Percentiles rank a stretch among this genome's conserved stretches.
Evolutionary conservation across 2,113 vertebrate genomes (phyloP).

Genomic region (Herpetotheres cachinnans): DNA sequence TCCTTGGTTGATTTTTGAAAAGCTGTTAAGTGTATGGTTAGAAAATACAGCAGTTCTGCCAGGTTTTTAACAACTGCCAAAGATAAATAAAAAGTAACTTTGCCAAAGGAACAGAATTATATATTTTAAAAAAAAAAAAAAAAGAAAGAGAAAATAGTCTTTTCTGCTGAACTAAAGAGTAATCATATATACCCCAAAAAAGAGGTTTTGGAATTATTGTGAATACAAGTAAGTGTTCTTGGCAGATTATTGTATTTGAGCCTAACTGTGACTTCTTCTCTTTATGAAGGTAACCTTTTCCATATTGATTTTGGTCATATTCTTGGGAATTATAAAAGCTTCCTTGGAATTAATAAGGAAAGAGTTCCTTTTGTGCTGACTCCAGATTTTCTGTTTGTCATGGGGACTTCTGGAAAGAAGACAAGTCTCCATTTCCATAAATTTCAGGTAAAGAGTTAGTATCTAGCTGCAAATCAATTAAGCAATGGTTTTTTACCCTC

Average conservation of each 20-base stretch:
- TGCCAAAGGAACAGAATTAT: not conserved
- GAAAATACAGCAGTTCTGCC: not conserved
- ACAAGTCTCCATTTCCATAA: constrained; percentile 92
- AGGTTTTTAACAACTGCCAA: not conserved
- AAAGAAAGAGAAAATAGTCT: not conserved
- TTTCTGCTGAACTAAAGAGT: not conserved
- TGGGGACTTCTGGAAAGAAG: constrained; percentile 95
- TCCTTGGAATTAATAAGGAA: constrained; percentile 97
- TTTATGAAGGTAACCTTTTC: constrained; percentile 90
- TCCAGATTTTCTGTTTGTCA: constrained; percentile 96
- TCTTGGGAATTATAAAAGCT: constrained; percentile 99
- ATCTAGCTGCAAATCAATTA: not conserved
- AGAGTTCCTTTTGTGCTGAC: constrained; percentile 97
- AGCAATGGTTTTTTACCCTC: not conserved
- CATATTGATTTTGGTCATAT: constrained; percentile 99
- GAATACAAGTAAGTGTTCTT: not conserved
- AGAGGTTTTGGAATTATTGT: not conserved
- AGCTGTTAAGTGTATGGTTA: not conserved
- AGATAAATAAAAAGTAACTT: not conserved
- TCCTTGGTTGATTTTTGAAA: not conserved
- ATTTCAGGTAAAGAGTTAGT: constrained; percentile 86
- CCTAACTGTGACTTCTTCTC: constrained; percentile 29
- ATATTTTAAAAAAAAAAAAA: not conserved
- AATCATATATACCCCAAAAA: not conserved
- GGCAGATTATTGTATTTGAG: not conserved